Base-by-base conservation (phyloP, 2,888 invertebrate genomes). In the Xestobium rufovillosum region DNA sequence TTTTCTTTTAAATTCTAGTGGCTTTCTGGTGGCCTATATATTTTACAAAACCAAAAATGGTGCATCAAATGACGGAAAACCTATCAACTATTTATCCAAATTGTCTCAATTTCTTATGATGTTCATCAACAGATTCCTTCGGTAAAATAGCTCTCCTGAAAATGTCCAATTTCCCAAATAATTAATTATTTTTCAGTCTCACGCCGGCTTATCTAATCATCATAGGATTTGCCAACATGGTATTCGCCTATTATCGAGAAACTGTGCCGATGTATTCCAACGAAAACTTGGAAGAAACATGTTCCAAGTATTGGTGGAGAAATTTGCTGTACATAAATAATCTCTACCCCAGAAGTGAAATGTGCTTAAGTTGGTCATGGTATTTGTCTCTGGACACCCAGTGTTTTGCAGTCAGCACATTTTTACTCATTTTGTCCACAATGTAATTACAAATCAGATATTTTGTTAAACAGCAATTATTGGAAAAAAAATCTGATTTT, bases 361-460 rank as follows among this genome's bases (percentile, higher is more conserved):
- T 71, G 69, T 71, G 71, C 36, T 46, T 71, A 44, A 61, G 64
- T 10, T 71, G 71, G 71, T 69, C 68, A 28, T 71, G 69, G 69
- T 71, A 70, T 43, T 48, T 71, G 13, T 62, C 70, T 14, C 58
- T 60, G 12, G 71, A 71, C 44, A 70, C 66, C 57, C 70, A 70
- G 45, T 68, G 66, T 40, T 71, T 67, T 44, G 35, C 57, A 3
- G 56, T 69, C 31, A 57, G 56, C 26, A 47, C 56, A 0, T 50
- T 66, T 26, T 42, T 70, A 16, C 42, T 70, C 3, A 51, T 68
- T 23, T 37, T 70, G n/a, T 69, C 69, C 2, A 57, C 62, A 15
- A 52, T 57, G 69, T 69, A 55, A 67, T 65, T 44, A 17, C n/a
- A n/a, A n/a, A n/a, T n/a, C n/a, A n/a, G n/a, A n/a, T n/a, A n/a